Percentiles rank a stretch among this genome's conserved stretches.
Conservation (phyloP, 2,113 vertebrate species). For the Melanotaenia duboulayi region DNA sequence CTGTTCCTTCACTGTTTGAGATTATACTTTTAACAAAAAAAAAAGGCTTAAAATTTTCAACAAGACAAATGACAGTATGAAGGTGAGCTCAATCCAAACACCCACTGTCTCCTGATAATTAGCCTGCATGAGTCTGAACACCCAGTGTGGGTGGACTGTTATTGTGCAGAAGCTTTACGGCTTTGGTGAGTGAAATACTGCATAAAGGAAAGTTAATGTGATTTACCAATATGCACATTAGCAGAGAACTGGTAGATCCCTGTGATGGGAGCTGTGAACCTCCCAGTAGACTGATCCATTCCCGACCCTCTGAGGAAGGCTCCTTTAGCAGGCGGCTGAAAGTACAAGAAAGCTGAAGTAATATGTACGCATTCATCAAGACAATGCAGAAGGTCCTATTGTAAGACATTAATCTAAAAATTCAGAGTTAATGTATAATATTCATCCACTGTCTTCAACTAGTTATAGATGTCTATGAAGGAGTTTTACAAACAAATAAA, state of each 20-base stretch:
- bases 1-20: background rate
- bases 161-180: constrained; percentile 1
- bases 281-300: constrained; percentile 89
- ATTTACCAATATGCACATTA: constrained; percentile 90
- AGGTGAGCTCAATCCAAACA: constrained; percentile 5
- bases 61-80: background rate
- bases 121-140: constrained; percentile 6
- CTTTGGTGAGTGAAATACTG: background rate
- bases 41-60: background rate
- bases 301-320: constrained; percentile 91
- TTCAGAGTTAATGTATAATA: background rate
- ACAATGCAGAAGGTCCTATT: no score
- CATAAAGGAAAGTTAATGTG: constrained; percentile 10
- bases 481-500: no score
- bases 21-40: no score
- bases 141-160: constrained; percentile 1
- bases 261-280: constrained; percentile 90
- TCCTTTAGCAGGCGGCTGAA: constrained; percentile 91
- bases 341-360: constrained; percentile 22
- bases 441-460: background rate
- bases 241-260: constrained; percentile 97
- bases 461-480: no score
- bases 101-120: background rate
- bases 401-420: background rate
- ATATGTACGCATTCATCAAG: background rate